Evolutionary conservation across 2,888 invertebrate genomes (phyloP).

Genomic region (Tholera decimalis): DNA sequence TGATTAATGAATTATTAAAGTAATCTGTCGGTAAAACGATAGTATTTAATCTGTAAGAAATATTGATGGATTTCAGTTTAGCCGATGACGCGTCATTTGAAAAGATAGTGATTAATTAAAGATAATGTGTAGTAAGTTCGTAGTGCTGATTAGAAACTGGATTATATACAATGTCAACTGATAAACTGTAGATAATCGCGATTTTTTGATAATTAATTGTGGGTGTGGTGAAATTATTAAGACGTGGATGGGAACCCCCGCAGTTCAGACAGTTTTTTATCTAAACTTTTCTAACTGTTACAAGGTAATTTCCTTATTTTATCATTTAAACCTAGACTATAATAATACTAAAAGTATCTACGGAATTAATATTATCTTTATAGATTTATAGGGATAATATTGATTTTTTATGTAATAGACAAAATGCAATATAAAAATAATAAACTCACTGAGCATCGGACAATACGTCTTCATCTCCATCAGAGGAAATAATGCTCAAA

Average conservation of each 20-base stretch:
- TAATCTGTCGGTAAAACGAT: slow-evolving; percentile 61
- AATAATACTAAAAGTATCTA: too few species aligned
- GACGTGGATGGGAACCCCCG: not conserved
- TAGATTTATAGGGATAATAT: too few species aligned
- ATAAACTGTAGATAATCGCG: slow-evolving; percentile 17
- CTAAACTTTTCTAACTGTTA: not conserved
- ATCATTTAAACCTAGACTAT: not conserved
- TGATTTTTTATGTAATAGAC: too few species aligned
- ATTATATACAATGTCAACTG: slow-evolving; percentile 28
- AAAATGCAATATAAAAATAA: too few species aligned
- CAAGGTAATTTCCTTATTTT: slow-evolving; percentile 3
- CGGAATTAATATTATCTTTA: too few species aligned
- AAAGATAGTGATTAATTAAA: slow-evolving; percentile 14
- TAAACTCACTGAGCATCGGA: too few species aligned
- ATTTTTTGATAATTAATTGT: slow-evolving; percentile 29
- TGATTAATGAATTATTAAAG: slow-evolving; percentile 65
- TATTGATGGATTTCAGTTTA: slow-evolving; percentile 29
- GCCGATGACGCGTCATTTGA: not conserved
- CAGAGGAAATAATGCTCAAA: too few species aligned
- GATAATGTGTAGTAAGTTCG: not conserved
- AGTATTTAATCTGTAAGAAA: slow-evolving; percentile 43
- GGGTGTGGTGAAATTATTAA: slow-evolving; percentile 32
- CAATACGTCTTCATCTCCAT: too few species aligned
- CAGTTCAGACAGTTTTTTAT: not conserved
- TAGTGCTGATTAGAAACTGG: slow-evolving; percentile 17